Conservation (phyloP, 2,113 vertebrate species). For the Misgurnus mizolepis region DNA sequence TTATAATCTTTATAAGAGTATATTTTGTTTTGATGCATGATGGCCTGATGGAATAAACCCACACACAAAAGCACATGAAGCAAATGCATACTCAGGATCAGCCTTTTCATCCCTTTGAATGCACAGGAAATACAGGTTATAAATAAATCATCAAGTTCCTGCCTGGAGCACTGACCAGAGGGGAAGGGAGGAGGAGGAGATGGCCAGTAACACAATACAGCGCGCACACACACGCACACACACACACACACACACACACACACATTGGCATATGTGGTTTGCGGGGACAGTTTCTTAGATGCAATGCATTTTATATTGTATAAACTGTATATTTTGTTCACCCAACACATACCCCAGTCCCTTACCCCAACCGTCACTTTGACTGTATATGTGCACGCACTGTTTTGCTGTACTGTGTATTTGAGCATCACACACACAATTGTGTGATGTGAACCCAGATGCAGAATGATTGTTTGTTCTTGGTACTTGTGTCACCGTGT, state of each 20-base stretch:
- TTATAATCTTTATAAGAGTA: not conserved
- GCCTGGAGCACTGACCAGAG: constrained; percentile 53
- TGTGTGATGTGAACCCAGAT: not conserved
- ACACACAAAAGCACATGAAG: constrained; percentile 12
- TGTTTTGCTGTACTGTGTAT: too few relatives aligned
- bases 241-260: not conserved
- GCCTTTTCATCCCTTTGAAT: constrained; percentile 56
- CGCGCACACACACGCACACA: constrained; percentile 5
- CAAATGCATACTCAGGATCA: constrained; percentile 14
- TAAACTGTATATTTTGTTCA: not conserved
- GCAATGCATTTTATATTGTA: not conserved
- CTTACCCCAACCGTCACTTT: too few relatives aligned
- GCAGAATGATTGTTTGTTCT: constrained; percentile 3
- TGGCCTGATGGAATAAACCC: not conserved
- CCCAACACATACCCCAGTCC: too few relatives aligned
- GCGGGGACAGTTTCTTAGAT: too few relatives aligned
- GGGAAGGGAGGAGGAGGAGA: constrained; percentile 43
- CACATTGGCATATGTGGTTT: not conserved
- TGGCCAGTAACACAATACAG: constrained; percentile 48
- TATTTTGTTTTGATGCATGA: not conserved
- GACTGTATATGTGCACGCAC: constrained; percentile 36
- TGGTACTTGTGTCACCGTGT: not conserved
- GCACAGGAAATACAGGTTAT: constrained; percentile 71
- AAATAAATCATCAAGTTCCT: constrained; percentile 68
- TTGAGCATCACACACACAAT: too few relatives aligned